A percentile compares a stretch with the other conserved stretches of the same genome.
phyloP scores from a whole-genome alignment of 2,113 vertebrate genomes.

The Meleagris gallopavo region DNA sequence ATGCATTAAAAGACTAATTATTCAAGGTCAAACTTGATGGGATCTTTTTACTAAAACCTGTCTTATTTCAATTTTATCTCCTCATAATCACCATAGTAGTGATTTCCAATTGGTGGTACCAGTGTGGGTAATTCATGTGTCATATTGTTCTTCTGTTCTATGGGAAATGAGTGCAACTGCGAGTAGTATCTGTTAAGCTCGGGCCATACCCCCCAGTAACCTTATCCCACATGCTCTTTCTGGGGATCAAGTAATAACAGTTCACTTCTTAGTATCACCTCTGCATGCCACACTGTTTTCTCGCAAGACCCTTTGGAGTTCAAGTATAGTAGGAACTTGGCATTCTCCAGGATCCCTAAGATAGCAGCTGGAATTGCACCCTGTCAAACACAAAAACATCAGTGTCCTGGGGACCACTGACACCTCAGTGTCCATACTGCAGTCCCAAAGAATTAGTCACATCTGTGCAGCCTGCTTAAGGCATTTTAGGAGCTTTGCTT shows the following conservation, averaged over 20 bases:
- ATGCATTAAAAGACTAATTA: neutral
- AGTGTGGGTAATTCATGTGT: neutral
- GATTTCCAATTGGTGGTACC: neutral
- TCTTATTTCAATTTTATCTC: slow-evolving; percentile 15
- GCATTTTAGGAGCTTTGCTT: neutral
- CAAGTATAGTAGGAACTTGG: rapidly evolving
- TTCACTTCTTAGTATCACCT: rapidly evolving
- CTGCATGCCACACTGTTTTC: neutral
- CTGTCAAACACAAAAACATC: rapidly evolving
- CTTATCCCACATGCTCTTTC: neutral
- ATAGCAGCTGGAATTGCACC: neutral
- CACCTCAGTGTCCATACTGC: neutral
- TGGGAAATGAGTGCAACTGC: neutral
- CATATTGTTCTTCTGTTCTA: neutral
- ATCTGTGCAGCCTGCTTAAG: neutral
- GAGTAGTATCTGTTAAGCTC: neutral
- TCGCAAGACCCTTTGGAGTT: neutral
- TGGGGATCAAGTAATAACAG: neutral
- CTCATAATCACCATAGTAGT: neutral
- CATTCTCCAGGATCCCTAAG: neutral
- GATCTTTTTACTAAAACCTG: neutral
- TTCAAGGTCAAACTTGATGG: slow-evolving; percentile 19
- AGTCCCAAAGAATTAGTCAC: neutral
- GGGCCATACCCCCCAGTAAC: neutral
- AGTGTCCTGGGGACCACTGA: neutral